phyloP scores from a whole-genome alignment of 2,113 vertebrate species.

The Tonatia bakeri region DNA sequence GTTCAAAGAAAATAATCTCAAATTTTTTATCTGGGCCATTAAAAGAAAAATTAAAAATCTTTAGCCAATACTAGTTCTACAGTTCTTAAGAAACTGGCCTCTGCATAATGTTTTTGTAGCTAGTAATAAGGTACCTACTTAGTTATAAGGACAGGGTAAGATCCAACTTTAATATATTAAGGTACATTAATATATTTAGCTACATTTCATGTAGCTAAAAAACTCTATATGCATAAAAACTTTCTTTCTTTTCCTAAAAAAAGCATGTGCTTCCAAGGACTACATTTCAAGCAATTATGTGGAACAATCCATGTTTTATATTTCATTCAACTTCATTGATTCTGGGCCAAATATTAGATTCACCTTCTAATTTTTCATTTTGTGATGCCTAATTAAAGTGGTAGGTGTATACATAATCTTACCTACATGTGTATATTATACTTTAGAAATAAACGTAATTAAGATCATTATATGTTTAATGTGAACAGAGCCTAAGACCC shows the following conservation, averaged over 20 bases:
- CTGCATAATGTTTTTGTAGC: neutral
- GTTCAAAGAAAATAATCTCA: constrained; percentile 11
- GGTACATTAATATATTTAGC: no score
- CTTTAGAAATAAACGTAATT: constrained; percentile 31
- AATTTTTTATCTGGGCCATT: neutral
- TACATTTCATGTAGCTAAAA: neutral
- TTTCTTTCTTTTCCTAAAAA: constrained; percentile 8
- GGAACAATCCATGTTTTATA: neutral
- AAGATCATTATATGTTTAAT: neutral
- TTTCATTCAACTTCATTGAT: constrained; percentile 17
- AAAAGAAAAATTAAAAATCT: neutral
- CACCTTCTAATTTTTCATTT: neutral
- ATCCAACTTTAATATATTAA: neutral
- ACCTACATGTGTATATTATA: neutral
- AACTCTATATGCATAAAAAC: neutral
- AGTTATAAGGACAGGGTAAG: neutral
- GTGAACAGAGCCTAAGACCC: neutral
- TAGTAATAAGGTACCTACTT: neutral
- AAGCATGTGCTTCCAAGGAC: neutral
- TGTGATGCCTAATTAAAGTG: neutral
- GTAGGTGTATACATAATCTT: neutral
- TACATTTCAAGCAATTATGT: neutral
- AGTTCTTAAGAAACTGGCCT: neutral
- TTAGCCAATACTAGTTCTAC: neutral
- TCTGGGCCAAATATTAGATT: neutral